Evolutionary conservation across 2,888 invertebrate species (phyloP).

Genomic region (Stenodera caucasica): DNA sequence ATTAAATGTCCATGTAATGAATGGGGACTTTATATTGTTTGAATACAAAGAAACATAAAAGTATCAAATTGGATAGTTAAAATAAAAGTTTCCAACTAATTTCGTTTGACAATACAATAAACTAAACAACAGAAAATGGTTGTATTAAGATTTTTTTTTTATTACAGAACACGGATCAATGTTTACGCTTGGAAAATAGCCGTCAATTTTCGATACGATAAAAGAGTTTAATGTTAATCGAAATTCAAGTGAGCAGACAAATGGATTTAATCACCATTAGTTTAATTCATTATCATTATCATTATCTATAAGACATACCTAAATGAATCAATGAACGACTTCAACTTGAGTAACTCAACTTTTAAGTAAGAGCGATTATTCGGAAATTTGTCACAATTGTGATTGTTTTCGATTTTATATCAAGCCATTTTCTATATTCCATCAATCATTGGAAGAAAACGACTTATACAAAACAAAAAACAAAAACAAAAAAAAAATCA

Average conservation of each 20-base stretch:
- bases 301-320: background rate
- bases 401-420: background rate
- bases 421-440: background rate
- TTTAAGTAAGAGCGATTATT: too few species aligned
- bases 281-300: background rate
- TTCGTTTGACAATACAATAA: background rate
- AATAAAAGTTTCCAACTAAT: background rate
- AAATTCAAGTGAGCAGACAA: too few species aligned
- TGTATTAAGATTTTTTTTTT: background rate
- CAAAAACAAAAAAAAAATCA: background rate
- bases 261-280: background rate
- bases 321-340: background rate
- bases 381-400: too few species aligned
- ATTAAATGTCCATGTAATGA: background rate
- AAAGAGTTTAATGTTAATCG: too few species aligned
- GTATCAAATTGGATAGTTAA: too few species aligned
- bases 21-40: background rate
- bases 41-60: background rate
- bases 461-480: background rate
- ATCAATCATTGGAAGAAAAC: background rate
- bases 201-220: too few species aligned
- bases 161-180: conserved; percentile 15
- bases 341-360: too few species aligned
- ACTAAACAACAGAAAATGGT: background rate
- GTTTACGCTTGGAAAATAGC: conserved; percentile 18